Evolutionary conservation across 2,888 invertebrate genomes (phyloP).

Genomic region (Lithophane leautieri): DNA sequence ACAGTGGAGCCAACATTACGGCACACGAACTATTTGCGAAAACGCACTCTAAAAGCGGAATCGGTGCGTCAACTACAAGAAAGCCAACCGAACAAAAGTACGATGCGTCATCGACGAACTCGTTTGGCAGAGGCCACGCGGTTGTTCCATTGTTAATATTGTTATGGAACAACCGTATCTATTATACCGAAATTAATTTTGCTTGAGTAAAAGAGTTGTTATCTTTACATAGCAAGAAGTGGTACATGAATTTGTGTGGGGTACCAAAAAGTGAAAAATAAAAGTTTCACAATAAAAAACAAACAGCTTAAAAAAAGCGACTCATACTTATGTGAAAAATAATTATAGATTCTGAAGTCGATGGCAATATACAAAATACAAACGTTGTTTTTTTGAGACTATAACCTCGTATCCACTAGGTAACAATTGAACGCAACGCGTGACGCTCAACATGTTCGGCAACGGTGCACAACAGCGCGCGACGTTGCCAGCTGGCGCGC

Average conservation of each 20-base stretch:
- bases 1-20: too few species aligned
- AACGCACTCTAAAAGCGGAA: too few species aligned
- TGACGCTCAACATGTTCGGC: too few species aligned
- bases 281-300: not conserved
- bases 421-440: too few species aligned
- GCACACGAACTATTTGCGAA: too few species aligned
- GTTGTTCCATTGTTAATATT: too few species aligned
- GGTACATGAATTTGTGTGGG: not conserved
- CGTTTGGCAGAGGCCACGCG: not conserved
- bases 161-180: too few species aligned
- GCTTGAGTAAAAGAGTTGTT: not conserved
- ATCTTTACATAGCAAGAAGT: not conserved
- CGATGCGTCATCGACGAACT: not conserved
- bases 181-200: not conserved
- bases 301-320: not conserved
- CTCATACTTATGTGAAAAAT: not conserved
- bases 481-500: too few species aligned
- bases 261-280: not conserved
- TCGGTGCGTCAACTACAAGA: not conserved
- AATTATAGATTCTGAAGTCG: not conserved
- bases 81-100: too few species aligned
- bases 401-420: too few species aligned
- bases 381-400: not conserved
- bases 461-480: too few species aligned
- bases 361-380: not conserved